A percentile compares a stretch with the other conserved stretches of the same genome.
phyloP scores from a whole-genome alignment of 2,113 vertebrate genomes.

The Motacilla tschutschensis region DNA sequence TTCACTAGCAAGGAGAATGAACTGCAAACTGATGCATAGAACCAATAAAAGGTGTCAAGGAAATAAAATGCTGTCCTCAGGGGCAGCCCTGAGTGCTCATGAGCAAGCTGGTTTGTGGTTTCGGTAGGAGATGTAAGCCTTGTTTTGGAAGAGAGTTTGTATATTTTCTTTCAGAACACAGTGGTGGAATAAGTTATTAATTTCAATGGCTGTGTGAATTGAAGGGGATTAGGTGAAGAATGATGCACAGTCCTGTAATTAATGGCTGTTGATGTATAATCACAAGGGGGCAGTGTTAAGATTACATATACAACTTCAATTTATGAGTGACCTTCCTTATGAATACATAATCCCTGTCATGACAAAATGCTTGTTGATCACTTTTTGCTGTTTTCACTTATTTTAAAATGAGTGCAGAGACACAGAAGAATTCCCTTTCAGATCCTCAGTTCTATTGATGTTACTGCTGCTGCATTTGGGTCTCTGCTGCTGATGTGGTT shows the following conservation, averaged over 20 bases:
- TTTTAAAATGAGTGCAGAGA: neutral
- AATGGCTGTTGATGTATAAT: neutral
- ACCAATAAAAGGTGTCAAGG: neutral
- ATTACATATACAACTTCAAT: neutral
- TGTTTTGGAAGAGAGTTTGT: neutral
- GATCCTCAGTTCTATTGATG: neutral
- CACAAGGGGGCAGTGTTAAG: conserved; percentile 59
- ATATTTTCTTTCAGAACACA: neutral
- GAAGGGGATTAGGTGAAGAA: neutral
- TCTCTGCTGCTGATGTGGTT: neutral
- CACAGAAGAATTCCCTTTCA: neutral
- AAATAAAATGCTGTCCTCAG: neutral
- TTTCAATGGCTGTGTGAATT: neutral
- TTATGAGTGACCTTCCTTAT: neutral
- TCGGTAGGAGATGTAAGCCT: neutral
- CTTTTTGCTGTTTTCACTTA: neutral
- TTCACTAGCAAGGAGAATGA: neutral
- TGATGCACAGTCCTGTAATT: neutral
- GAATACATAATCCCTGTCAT: neutral
- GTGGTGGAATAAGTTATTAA: neutral
- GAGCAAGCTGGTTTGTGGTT: neutral
- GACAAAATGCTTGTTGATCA: neutral
- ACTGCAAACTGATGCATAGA: neutral
- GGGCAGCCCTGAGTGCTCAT: neutral
- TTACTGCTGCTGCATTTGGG: neutral